These are phyloP conservation scores for Anguilla pacifica DNA, from an alignment of 2,797 vertebrate species.

Conservation along the genomic window DNA sequence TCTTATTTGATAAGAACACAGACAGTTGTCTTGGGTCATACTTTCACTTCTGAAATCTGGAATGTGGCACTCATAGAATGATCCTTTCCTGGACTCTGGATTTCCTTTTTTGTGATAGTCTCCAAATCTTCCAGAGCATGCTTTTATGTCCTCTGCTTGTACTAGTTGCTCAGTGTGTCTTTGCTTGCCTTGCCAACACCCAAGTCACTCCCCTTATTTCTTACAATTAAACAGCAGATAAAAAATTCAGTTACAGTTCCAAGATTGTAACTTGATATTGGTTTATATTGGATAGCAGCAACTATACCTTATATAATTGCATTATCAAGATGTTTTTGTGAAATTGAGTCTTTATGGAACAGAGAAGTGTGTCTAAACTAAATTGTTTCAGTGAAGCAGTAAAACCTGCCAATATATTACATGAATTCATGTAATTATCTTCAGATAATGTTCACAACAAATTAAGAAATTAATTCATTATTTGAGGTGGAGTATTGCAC, in stretches of 20 bases:
- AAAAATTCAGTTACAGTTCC: too few species aligned
- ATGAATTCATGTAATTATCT: background rate
- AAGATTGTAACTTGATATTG: too few species aligned
- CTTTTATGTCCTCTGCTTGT: background rate
- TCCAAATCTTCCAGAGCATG: background rate
- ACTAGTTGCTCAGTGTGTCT: background rate
- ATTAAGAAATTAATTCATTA: background rate
- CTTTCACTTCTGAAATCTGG: background rate
- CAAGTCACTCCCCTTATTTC: background rate
- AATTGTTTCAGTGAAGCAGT: background rate
- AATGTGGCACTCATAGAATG: background rate
- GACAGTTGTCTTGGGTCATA: background rate
- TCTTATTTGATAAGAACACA: background rate
- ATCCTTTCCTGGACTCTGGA: background rate
- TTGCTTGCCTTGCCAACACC: background rate
- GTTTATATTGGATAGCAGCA: too few species aligned
- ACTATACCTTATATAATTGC: background rate
- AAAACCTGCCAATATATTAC: background rate
- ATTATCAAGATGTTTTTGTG: background rate
- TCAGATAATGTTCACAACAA: background rate
- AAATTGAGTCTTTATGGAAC: background rate
- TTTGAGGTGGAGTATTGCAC: background rate
- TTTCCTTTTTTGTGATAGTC: background rate
- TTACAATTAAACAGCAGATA: background rate
- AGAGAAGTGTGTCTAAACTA: background rate